Conservation (phyloP, 1,140 invertebrate species). For the Euwallacea similis region DNA sequence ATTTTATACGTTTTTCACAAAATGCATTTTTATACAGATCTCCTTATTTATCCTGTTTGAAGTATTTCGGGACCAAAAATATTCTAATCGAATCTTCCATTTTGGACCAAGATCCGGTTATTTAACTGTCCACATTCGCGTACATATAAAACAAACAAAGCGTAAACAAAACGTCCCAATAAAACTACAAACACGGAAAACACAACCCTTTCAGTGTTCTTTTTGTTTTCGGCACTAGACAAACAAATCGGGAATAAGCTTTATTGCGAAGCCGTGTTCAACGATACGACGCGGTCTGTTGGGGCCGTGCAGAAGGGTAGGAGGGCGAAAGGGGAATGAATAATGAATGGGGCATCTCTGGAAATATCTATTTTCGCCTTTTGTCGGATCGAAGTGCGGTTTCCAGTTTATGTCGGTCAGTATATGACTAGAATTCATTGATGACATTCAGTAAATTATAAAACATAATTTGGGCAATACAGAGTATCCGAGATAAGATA, state of each 20-base stretch:
- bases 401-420: neutral
- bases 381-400: neutral
- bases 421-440: too few relatives aligned
- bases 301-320: neutral
- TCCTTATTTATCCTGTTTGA: too few relatives aligned
- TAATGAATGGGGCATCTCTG: slow-evolving; percentile 7
- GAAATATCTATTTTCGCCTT: neutral
- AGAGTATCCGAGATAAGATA: too few relatives aligned
- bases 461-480: too few relatives aligned
- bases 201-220: slow-evolving; percentile 7
- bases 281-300: slow-evolving; percentile 16
- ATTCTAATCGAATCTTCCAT: too few relatives aligned
- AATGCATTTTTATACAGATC: too few relatives aligned
- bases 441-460: too few relatives aligned
- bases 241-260: slow-evolving; percentile 28
- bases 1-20: too few relatives aligned
- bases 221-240: slow-evolving; percentile 5
- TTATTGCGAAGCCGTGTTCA: slow-evolving; percentile 26
- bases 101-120: too few relatives aligned
- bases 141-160: neutral
- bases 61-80: too few relatives aligned
- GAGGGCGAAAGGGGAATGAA: neutral
- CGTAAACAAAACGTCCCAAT: slow-evolving; percentile 2
- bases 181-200: slow-evolving; percentile 5
- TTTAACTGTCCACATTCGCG: too few relatives aligned